Base-by-base conservation (phyloP, 2,797 vertebrate genomes). In the Lacerta agilis region DNA sequence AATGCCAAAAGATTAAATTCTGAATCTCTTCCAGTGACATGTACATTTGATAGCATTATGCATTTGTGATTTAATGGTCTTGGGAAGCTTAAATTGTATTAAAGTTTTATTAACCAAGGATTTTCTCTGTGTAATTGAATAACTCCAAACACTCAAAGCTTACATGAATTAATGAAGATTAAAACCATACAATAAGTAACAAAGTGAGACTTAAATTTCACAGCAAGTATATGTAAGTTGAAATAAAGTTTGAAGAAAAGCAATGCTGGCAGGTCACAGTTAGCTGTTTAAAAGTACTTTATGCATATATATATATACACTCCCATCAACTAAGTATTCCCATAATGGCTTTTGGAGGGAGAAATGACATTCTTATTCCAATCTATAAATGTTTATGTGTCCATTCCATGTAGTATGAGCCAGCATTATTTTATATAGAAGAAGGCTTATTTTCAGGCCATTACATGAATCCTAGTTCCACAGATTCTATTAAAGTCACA, bases 71-170 rank as follows among this genome's bases (percentile, higher is more conserved):
- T 94, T 95, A 96, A 94, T 93, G 90, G 86, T 91, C 79, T 93
- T 95, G 83, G 81, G 82, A 95, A 95, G 94, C 82, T 96, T 95
- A 94, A 94, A 91, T 92, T 94, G 73, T 93, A 95, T 96, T 95
- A 93, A 94, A 94, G 43, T 95, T 96, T 94, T 92, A 94, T 96
- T 95, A 96, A 95, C 84, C 91, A 90, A 90, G 86, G 90, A 92
- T 95, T 94, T 96, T 96, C 88, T 94, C 66, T 73, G 13, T 90
- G 13, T 95, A 97, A 95, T 93, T 95, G 94, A 96, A 94, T 94
- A 95, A 93, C 41, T 87, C 85, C 93, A 95, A 95, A 89, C 75
- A 94, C 58, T 91, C 83, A 92, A 89, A 94, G 49, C 25, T 94
- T 92, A 91, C 27, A 89, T 90, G 81, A 94, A 92, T 95, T 95